These are phyloP conservation scores for Anticlea derivata DNA, from an alignment of 2,888 invertebrate genomes.

Conservation along the genomic window DNA sequence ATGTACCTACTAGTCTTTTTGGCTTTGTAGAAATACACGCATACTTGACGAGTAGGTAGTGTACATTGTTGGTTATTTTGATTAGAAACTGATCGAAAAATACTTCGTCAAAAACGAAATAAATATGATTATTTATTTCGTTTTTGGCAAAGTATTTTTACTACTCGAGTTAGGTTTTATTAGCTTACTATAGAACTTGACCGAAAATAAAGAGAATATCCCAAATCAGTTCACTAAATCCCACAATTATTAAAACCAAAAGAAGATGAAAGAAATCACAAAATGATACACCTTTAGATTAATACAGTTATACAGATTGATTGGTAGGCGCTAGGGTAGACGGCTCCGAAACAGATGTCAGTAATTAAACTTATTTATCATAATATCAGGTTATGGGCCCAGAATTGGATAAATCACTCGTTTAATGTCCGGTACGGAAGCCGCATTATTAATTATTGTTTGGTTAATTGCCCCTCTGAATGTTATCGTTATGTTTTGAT, in stretches of 20 bases:
- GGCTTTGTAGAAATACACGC: background rate
- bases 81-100: too few species aligned
- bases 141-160: too few species aligned
- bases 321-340: too few species aligned
- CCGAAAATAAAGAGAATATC: too few species aligned
- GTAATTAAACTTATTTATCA: conserved; percentile 30
- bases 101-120: too few species aligned
- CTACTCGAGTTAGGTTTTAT: too few species aligned
- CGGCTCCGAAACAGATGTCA: conserved; percentile 25
- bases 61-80: too few species aligned
- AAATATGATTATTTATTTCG: too few species aligned
- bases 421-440: conserved; percentile 35
- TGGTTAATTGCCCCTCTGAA: conserved; percentile 45
- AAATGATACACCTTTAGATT: conserved; percentile 12
- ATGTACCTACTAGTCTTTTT: conserved; percentile 6
- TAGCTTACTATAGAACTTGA: too few species aligned
- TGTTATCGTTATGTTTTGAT: conserved; percentile 37
- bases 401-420: conserved; percentile 35
- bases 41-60: too few species aligned
- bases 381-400: conserved; percentile 28
- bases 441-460: conserved; percentile 39
- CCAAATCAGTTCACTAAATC: too few species aligned
- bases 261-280: conserved; percentile 9
- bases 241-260: too few species aligned
- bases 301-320: conserved; percentile 16